phyloP scores from a whole-genome alignment of 2,113 vertebrate genomes.

The Gallinago media region DNA sequence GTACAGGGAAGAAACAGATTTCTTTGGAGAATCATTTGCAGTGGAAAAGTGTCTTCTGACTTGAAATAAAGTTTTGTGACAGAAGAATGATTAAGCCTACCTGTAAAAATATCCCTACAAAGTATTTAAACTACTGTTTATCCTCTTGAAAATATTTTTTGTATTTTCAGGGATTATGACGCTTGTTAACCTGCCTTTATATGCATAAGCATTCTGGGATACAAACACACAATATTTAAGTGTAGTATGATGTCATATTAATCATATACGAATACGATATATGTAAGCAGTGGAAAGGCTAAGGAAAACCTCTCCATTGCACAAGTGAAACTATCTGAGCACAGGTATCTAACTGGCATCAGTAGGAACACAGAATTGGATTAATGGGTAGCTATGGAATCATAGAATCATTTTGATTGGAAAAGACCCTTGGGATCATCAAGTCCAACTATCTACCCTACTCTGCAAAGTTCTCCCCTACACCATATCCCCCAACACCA shows the following conservation, averaged over 20 bases:
- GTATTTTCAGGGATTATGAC: neutral
- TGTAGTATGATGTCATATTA: neutral
- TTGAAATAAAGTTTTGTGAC: neutral
- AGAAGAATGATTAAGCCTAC: neutral
- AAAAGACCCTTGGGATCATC: too few relatives aligned
- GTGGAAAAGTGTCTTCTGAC: neutral
- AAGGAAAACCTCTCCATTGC: neutral
- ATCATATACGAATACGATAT: accelerated
- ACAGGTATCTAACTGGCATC: neutral
- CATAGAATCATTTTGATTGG: too few relatives aligned
- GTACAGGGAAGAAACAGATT: neutral
- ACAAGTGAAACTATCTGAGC: neutral
- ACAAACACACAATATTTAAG: neutral
- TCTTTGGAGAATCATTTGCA: neutral
- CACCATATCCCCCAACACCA: too few relatives aligned
- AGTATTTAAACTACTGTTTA: neutral
- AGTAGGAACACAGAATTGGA: neutral
- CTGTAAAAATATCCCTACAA: neutral
- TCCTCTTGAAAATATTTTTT: neutral
- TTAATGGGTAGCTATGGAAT: neutral
- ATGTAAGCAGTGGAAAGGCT: neutral
- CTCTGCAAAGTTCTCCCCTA: too few relatives aligned
- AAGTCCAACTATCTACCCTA: too few relatives aligned
- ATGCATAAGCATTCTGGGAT: neutral
- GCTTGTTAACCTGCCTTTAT: neutral